Evolutionary conservation across 2,797 vertebrate genomes (phyloP).

Genomic region (Carduelis carduelis): DNA sequence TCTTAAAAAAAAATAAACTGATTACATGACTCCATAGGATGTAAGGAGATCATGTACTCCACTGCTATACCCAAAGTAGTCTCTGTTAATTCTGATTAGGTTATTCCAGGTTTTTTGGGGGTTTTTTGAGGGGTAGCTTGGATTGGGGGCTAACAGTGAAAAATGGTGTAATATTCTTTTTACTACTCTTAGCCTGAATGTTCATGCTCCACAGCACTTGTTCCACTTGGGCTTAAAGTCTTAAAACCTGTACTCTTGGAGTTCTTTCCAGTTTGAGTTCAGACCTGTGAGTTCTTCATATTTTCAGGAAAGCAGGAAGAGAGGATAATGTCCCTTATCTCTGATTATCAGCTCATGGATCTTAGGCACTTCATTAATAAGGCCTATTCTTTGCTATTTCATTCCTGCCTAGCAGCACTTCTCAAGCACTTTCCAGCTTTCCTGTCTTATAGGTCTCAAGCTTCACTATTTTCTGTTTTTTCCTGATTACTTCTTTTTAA

Average conservation of each 20-base stretch:
- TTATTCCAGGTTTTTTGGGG: background rate
- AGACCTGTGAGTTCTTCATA: background rate
- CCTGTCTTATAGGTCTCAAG: background rate
- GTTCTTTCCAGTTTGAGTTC: background rate
- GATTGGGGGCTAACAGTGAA: accelerated
- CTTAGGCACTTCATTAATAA: background rate
- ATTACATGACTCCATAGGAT: background rate
- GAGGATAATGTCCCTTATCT: background rate
- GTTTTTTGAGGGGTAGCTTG: background rate
- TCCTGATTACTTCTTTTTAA: background rate
- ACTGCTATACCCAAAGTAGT: background rate
- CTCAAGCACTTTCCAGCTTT: background rate
- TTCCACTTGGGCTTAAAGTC: background rate
- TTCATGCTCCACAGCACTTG: background rate
- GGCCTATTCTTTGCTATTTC: background rate
- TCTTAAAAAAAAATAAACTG: background rate
- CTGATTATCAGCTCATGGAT: background rate
- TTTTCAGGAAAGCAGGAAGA: background rate
- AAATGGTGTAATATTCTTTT: background rate
- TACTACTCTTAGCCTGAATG: background rate
- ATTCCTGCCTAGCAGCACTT: background rate
- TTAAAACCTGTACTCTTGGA: background rate
- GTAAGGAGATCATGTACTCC: background rate
- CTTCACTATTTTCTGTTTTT: background rate
- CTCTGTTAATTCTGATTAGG: background rate